A percentile compares a stretch with the other conserved stretches of the same genome.
These are phyloP conservation scores for Melolontha melolontha DNA, from an alignment of 2,888 invertebrate species.

Conservation along the genomic window DNA sequence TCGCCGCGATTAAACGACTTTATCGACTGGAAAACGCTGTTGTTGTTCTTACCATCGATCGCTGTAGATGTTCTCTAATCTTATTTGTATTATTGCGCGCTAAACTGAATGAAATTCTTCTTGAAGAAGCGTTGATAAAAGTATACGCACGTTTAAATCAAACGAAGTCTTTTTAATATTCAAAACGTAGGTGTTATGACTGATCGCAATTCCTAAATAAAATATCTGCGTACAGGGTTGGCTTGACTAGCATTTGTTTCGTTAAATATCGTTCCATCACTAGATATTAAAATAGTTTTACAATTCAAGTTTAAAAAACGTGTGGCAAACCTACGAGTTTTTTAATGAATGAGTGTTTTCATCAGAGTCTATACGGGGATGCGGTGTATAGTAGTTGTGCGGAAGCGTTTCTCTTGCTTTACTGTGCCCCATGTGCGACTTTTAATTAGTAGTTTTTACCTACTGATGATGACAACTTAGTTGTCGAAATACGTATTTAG, in stretches of 20 bases:
- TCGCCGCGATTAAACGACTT: slow-evolving; percentile 17
- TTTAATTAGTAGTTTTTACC: too few species aligned
- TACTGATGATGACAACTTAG: too few species aligned
- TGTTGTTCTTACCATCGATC: not conserved
- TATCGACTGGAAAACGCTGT: slow-evolving; percentile 11
- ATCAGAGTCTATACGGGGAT: too few species aligned
- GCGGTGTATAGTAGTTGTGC: too few species aligned
- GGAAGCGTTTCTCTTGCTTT: too few species aligned
- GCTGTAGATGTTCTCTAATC: slow-evolving; percentile 1
- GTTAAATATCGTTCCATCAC: too few species aligned
- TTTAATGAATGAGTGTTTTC: too few species aligned
- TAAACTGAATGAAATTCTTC: slow-evolving; percentile 3
- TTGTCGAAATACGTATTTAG: too few species aligned
- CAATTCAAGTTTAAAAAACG: too few species aligned
- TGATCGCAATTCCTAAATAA: slow-evolving; percentile 13
- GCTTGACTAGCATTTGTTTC: not conserved
- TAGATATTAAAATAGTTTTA: too few species aligned
- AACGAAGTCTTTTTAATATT: slow-evolving; percentile 13
- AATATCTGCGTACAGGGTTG: not conserved
- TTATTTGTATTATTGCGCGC: not conserved
- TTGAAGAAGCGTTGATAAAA: slow-evolving; percentile 1
- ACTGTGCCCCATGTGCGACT: too few species aligned
- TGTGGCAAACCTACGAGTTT: too few species aligned
- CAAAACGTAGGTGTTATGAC: slow-evolving; percentile 4
- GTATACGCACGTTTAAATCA: not conserved